Base-by-base conservation (phyloP, 2,888 invertebrate genomes). In the Podabrus alpinus region DNA sequence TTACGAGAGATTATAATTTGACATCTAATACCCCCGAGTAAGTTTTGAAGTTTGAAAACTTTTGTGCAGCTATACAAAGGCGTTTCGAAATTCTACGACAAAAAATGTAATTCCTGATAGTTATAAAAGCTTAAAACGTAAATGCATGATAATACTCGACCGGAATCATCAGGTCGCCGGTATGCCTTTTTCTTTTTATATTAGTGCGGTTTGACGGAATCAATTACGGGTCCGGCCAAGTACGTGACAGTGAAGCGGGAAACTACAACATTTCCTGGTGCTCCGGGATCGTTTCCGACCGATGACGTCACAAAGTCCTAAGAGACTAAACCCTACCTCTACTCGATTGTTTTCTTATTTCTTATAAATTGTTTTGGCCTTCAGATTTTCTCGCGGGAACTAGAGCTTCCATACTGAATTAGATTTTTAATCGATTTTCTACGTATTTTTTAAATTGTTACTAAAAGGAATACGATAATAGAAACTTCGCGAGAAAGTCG, bases 311-410 rank as follows among this genome's bases (percentile, higher is more conserved):
- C 72, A 77, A 78, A 73, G 77, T 83, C 84, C 84, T 81, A 70
- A 21, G 83, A 82, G 85, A 83, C 83, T 78, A 76, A 81, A 80
- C 84, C 82, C 84, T 82, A 81, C 82, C 83, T 84, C 83, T 81
- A 84, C 82, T 84, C 85, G 81, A 86, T 86, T 86, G 86, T 84
- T 85, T 85, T 84, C 84, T 83, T 83, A 85, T 86, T 86, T 85
- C 85, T 84, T 84, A 85, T 84, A 85, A 85, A 86, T 85, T 85
- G 85, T 85, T 86, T 85, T 82, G 82, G 80, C 81, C 81, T 82
- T 81, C 80, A 83, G 83, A 81, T 76, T 78, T 75, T 80, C 84
- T 79, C 81, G 66, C 66, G 84, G 80, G 84, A 81, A 73, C 75
- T 71, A 82, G 84, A 82, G 68, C 76, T 85, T 84, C 83, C 81